Evolutionary conservation across 2,797 vertebrate genomes (phyloP).

Genomic region (Pyrrhura leucotis): DNA sequence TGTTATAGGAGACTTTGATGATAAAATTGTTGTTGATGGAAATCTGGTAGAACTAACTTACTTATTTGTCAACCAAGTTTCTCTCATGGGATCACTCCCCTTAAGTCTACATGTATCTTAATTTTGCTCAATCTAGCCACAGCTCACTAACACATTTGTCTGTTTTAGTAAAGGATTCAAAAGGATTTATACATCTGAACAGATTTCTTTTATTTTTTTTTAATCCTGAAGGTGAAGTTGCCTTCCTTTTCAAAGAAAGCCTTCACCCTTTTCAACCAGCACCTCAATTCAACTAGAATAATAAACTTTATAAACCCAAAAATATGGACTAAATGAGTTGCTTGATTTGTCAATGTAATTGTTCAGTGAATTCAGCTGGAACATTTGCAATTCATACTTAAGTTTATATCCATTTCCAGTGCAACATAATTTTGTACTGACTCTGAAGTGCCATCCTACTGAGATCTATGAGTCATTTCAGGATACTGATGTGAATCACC

Average conservation of each 20-base stretch:
- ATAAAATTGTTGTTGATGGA: not conserved
- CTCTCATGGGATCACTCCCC: not conserved
- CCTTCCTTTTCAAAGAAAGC: not conserved
- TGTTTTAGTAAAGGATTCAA: not conserved
- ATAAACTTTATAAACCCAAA: not conserved
- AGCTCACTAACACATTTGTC: not conserved
- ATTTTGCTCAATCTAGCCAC: not conserved
- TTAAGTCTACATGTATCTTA: not conserved
- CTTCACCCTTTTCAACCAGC: not conserved
- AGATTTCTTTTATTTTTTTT: not conserved
- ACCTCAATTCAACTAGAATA: not conserved
- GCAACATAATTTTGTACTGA: not conserved
- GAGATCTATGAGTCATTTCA: constrained; percentile 18
- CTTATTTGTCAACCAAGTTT: not conserved
- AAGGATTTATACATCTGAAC: not conserved
- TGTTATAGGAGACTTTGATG: not conserved
- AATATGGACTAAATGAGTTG: not conserved
- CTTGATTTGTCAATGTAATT: not conserved
- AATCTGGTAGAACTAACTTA: not conserved
- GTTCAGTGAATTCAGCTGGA: constrained; percentile 26
- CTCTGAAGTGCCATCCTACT: constrained; percentile 27
- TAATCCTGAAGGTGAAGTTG: not conserved
- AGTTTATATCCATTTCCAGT: constrained; percentile 6
- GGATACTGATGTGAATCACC: not conserved
- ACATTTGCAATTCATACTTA: not conserved